phyloP scores from a whole-genome alignment of 2,888 invertebrate species.

The Dyspetes luteomarginatus region DNA sequence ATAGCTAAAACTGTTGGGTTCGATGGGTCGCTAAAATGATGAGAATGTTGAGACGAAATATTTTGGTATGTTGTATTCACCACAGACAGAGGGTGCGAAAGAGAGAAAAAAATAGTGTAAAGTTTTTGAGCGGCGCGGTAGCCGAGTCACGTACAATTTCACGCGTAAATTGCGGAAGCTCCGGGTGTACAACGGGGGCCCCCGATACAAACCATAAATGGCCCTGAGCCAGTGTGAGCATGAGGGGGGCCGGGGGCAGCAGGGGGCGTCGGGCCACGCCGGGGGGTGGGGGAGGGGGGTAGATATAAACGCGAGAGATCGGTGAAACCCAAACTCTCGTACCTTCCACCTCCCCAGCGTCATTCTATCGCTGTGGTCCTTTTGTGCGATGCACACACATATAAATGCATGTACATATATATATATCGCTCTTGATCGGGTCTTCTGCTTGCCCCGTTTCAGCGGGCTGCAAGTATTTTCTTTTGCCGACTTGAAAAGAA shows the following conservation, averaged over 20 bases:
- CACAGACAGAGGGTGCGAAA: slow-evolving; percentile 2
- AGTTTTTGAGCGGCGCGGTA: slow-evolving; percentile 42
- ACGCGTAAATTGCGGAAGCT: slow-evolving; percentile 75
- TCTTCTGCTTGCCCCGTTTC: slow-evolving; percentile 23
- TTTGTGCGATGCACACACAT: slow-evolving; percentile 1
- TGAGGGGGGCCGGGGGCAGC: not conserved
- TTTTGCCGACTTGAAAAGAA: slow-evolving; percentile 69
- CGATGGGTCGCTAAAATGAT: too few species aligned
- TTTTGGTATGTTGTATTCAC: too few species aligned
- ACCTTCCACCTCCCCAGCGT: slow-evolving; percentile 14
- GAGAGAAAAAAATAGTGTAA: slow-evolving; percentile 11
- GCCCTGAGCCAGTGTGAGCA: slow-evolving; percentile 27
- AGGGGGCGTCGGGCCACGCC: not conserved
- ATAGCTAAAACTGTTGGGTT: too few species aligned
- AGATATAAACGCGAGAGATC: slow-evolving; percentile 40
- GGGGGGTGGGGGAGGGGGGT: not conserved
- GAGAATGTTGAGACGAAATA: slow-evolving; percentile 31
- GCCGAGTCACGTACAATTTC: slow-evolving; percentile 73
- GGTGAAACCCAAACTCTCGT: slow-evolving; percentile 33
- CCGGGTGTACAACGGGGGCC: slow-evolving; percentile 59
- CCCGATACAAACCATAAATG: slow-evolving; percentile 71
- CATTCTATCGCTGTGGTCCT: not conserved
- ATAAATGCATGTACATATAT: slow-evolving; percentile 4
- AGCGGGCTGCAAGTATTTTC: slow-evolving; percentile 66
- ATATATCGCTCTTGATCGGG: slow-evolving; percentile 27